Conservation (phyloP, 2,797 vertebrate genomes). For the Yasuhikotakia modesta region DNA sequence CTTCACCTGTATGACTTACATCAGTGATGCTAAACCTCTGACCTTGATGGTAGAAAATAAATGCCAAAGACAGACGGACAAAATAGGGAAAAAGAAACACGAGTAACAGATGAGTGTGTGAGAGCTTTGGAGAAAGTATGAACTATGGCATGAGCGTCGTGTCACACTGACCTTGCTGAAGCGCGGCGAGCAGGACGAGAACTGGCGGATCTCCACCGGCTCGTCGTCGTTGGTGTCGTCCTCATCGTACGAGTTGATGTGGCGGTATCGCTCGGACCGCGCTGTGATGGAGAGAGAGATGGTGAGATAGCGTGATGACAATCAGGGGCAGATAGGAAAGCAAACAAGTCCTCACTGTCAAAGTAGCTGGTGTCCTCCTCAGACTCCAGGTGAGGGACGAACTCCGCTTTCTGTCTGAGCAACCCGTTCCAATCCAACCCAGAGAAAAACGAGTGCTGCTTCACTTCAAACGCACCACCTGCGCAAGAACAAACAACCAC, state of each 20-base stretch:
- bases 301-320: slow-evolving; percentile 13
- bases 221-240: slow-evolving; percentile 94
- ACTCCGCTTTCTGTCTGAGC: slow-evolving; percentile 91
- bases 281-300: slow-evolving; percentile 71
- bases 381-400: slow-evolving; percentile 90
- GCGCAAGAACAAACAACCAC: slow-evolving; percentile 5
- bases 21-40: background rate
- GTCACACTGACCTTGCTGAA: slow-evolving; percentile 86
- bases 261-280: slow-evolving; percentile 89
- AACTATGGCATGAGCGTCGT: too few species aligned
- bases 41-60: background rate
- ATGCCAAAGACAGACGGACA: slow-evolving; percentile 3
- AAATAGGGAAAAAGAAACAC: slow-evolving; percentile 37
- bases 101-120: slow-evolving; percentile 23
- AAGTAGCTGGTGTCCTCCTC: slow-evolving; percentile 97
- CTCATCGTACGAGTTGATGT: slow-evolving; percentile 90
- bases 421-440: slow-evolving; percentile 91
- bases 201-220: slow-evolving; percentile 91
- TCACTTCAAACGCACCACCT: slow-evolving; percentile 89
- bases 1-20: background rate
- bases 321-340: background rate
- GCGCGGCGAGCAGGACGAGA: slow-evolving; percentile 90
- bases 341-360: slow-evolving; percentile 78
- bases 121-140: slow-evolving; percentile 31
- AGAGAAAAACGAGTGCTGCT: slow-evolving; percentile 87